Percentiles rank a stretch among this genome's conserved stretches.
Conservation (phyloP, 2,113 vertebrate genomes). For the Amblyopsis rosae region DNA sequence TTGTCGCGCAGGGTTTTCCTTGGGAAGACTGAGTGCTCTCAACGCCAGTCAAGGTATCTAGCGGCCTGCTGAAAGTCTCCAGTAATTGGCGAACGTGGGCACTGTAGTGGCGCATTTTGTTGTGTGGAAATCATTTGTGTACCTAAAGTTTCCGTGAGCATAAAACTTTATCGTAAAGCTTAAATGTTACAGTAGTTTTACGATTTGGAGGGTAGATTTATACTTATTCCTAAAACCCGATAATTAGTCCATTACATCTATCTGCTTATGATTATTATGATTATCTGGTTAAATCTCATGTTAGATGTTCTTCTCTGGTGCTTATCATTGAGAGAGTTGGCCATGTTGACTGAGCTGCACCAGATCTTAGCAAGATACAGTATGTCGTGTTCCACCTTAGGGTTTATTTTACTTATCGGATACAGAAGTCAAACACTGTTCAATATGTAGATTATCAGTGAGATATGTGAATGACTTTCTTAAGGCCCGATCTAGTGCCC, state of each 20-base stretch:
- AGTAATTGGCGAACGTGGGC: no score
- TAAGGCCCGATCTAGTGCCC: background rate
- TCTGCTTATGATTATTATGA: no score
- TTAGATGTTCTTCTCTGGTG: background rate
- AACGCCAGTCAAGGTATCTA: conserved; percentile 20
- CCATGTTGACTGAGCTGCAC: conserved; percentile 26
- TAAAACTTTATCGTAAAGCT: no score
- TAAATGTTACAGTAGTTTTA: no score
- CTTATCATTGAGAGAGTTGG: background rate
- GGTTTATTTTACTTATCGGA: conserved; percentile 38
- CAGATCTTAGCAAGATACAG: conserved; percentile 23
- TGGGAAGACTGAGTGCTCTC: conserved; percentile 15
- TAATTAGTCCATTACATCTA: no score
- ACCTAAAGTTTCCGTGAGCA: no score
- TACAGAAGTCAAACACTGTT: conserved; percentile 25
- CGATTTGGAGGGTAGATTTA: no score
- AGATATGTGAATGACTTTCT: conserved; percentile 22
- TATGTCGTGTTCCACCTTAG: conserved; percentile 24
- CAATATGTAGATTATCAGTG: conserved; percentile 40
- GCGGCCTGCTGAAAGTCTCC: no score
- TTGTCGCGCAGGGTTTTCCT: conserved; percentile 33
- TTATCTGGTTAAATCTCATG: background rate
- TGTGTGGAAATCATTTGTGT: no score
- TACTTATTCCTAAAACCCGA: no score
- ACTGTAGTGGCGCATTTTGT: no score